These are phyloP conservation scores for Euschistus heros DNA, from an alignment of 1,140 invertebrate genomes.

Conservation along the genomic window DNA sequence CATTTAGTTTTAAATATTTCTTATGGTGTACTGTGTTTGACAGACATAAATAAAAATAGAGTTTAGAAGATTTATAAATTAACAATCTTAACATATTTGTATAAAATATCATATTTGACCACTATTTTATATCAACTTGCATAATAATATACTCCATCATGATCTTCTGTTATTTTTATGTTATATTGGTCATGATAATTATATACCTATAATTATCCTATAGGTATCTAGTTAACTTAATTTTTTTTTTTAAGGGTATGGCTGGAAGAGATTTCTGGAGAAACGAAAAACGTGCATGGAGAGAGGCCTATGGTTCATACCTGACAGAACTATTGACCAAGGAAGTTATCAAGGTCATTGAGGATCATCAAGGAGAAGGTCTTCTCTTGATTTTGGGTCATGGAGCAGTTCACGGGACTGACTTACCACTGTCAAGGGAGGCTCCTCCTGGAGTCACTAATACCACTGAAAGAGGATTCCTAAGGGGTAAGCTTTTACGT, in stretches of 20 bases:
- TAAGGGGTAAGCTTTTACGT: constrained; percentile 37
- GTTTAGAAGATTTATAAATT: no score
- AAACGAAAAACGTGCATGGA: constrained; percentile 43
- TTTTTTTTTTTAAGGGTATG: background rate
- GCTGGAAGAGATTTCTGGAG: constrained; percentile 39
- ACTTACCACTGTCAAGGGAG: constrained; percentile 43
- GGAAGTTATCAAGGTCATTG: constrained; percentile 47
- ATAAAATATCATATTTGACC: no score
- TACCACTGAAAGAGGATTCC: constrained; percentile 52
- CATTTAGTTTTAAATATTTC: no score
- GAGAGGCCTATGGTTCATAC: constrained; percentile 47
- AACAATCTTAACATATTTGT: no score
- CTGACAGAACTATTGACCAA: constrained; percentile 57
- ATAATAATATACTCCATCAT: no score
- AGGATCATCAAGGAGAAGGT: constrained; percentile 44
- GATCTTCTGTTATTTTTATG: no score
- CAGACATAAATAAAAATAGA: no score
- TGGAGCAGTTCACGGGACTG: constrained; percentile 52
- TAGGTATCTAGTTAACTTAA: no score
- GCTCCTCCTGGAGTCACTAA: constrained; percentile 46
- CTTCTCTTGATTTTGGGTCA: constrained; percentile 58
- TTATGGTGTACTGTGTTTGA: no score
- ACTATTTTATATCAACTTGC: no score
- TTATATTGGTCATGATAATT: no score
- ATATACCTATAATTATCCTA: no score